Evolutionary conservation across 2,888 invertebrate species (phyloP), one percentile per base, ranked within the genome.

Genomic region (Hemicrepidius hirtus): DNA sequence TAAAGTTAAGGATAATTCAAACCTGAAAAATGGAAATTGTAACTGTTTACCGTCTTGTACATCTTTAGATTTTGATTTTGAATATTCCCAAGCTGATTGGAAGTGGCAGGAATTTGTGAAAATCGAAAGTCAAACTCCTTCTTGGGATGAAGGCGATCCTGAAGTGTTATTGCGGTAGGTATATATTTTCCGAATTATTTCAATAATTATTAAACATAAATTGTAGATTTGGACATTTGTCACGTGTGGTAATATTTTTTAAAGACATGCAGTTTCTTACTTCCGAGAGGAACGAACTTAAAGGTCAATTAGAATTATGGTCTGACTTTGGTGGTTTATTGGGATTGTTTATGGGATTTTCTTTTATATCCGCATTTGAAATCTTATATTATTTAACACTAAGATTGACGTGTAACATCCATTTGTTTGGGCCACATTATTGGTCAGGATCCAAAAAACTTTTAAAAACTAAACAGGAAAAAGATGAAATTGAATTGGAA

Each of bases 231-330:
- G 80, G 87, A 18, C 86, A 88, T 77, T 87, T 89, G 84, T 88
- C 93, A 0, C 89, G 92, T 1, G 87, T 93, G 9, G 90, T 90
- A 77, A 89, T 93, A 57, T 93, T 92, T 86, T 93, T 93, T 86
- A 93, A 93, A 83, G 92, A 93, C 80, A 90, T 91, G 3, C 87
- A 88, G 44, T 90, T 88, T 76, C 85, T 89, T 37, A 87, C 89
- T 0, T 88, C 89, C 64, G 87, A 88, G 66, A 86, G 90, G 9
- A 88, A 89, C 46, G 90, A 90, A 79, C 80, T 90, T 50, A 90
- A 88, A 75, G 90, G 90, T 0, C 77, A 85, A 66, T 88, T 88
- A 0, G 90, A 91, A 80, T 89, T 91, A 80, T 81, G 90, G 2
- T 88, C 90, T 74, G 88, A 89, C 81, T 88, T 89, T 71, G 90